phyloP scores from a whole-genome alignment of 2,888 invertebrate genomes.

The Tipula vernalis region DNA sequence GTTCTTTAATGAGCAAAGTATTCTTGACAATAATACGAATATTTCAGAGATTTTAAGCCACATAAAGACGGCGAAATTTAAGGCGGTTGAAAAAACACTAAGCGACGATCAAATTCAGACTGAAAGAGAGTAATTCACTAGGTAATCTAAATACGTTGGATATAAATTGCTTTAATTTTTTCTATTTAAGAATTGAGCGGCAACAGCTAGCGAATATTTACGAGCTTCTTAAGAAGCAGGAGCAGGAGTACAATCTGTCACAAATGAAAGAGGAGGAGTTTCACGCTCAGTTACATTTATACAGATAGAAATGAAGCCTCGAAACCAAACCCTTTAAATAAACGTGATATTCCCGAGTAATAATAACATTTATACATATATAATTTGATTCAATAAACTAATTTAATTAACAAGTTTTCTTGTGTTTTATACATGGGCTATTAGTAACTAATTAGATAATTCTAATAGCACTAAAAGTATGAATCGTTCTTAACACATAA shows the following conservation, averaged over 20 bases:
- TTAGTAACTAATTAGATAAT: neutral
- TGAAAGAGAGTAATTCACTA: constrained; percentile 21
- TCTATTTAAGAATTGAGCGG: constrained; percentile 29
- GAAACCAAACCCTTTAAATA: neutral
- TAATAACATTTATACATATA: neutral
- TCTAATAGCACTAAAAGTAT: neutral
- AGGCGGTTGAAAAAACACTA: constrained; percentile 22
- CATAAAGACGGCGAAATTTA: constrained; percentile 23
- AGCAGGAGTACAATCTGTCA: constrained; percentile 33
- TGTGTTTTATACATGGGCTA: neutral
- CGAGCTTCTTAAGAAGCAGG: constrained; percentile 34
- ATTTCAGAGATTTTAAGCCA: constrained; percentile 22
- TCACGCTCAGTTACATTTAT: constrained; percentile 31
- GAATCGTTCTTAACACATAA: too few relatives aligned
- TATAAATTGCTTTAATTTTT: neutral
- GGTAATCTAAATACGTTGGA: neutral
- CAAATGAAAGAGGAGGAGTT: constrained; percentile 30
- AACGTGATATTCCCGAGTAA: neutral
- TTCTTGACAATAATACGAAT: constrained; percentile 17
- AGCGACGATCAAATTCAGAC: constrained; percentile 25
- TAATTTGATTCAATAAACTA: neutral
- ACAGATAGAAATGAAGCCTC: constrained; percentile 22
- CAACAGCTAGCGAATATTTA: constrained; percentile 36
- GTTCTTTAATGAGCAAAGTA: constrained; percentile 7
- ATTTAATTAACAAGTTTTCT: neutral